Evolutionary conservation across 2,113 vertebrate species (phyloP).

Genomic region (Ondatra zibethicus): DNA sequence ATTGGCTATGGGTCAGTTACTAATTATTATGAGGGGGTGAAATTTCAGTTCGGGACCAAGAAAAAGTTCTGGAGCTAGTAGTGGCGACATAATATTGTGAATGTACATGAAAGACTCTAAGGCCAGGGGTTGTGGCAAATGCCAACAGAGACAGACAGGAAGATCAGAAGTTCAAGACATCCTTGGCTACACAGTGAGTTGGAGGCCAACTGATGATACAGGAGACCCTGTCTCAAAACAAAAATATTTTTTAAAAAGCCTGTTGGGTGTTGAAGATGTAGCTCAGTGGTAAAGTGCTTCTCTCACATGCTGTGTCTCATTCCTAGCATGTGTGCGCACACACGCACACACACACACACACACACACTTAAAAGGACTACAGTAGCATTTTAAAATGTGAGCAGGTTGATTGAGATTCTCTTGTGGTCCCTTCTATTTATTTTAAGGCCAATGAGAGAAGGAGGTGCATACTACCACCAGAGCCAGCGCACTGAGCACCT

Average conservation of each 20-base stretch:
- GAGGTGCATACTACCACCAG: neutral
- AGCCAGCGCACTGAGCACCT: neutral
- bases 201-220: neutral
- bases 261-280: neutral
- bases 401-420: neutral
- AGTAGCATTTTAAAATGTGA: neutral
- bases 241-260: neutral
- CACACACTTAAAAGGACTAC: neutral
- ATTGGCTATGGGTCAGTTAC: neutral
- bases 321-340: neutral
- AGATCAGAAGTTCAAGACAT: neutral
- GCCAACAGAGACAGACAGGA: neutral
- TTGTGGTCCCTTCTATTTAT: neutral
- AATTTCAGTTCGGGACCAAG: neutral
- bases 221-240: neutral
- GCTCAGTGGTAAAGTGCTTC: neutral
- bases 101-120: neutral
- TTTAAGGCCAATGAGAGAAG: neutral
- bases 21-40: neutral
- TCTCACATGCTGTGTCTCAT: neutral
- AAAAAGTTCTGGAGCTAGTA: slow-evolving; percentile 21
- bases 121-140: neutral
- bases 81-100: neutral
- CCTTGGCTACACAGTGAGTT: neutral
- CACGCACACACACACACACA: neutral